Conservation (phyloP, 2,888 invertebrate species). For the Drosophila parthenogenetica region DNA sequence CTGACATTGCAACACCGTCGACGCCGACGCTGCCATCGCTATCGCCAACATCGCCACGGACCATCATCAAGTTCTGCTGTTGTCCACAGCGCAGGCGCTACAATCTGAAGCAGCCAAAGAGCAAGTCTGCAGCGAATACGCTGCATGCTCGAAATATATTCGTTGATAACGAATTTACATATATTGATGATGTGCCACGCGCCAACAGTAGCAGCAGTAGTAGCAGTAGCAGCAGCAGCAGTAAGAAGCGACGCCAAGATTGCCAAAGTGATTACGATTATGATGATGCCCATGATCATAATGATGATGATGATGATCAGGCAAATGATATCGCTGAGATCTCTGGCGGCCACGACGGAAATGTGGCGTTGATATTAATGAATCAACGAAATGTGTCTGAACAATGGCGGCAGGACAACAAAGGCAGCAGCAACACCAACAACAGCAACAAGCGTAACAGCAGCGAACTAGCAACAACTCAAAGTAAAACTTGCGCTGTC, state of each 20-base stretch:
- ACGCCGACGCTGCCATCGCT: constrained; percentile 69
- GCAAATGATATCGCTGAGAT: constrained; percentile 60
- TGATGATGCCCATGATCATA: constrained; percentile 57
- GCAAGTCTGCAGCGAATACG: constrained; percentile 63
- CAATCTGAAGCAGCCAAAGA: constrained; percentile 78
- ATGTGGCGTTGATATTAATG: constrained; percentile 79
- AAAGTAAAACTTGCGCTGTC: constrained; percentile 75
- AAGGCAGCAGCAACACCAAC: constrained; percentile 71
- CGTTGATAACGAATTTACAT: constrained; percentile 81
- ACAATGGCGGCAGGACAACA: constrained; percentile 78
- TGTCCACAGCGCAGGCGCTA: constrained; percentile 83
- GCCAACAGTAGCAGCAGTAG: constrained; percentile 51
- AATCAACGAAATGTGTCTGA: constrained; percentile 77
- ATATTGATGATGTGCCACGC: constrained; percentile 82
- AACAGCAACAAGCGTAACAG: constrained; percentile 56
- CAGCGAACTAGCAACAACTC: constrained; percentile 45
- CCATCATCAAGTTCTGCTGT: constrained; percentile 82
- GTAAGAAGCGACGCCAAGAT: constrained; percentile 66
- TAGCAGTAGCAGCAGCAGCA: constrained; percentile 42
- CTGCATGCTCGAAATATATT: constrained; percentile 81
- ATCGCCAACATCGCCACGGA: constrained; percentile 82
- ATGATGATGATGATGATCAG: constrained; percentile 56
- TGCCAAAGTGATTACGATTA: constrained; percentile 60
- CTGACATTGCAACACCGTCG: constrained; percentile 79
- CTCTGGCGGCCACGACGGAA: constrained; percentile 68